Evolutionary conservation across 2,797 vertebrate genomes (phyloP), one percentile per base, ranked within the genome.

Genomic region (Cichlasoma orientale): DNA sequence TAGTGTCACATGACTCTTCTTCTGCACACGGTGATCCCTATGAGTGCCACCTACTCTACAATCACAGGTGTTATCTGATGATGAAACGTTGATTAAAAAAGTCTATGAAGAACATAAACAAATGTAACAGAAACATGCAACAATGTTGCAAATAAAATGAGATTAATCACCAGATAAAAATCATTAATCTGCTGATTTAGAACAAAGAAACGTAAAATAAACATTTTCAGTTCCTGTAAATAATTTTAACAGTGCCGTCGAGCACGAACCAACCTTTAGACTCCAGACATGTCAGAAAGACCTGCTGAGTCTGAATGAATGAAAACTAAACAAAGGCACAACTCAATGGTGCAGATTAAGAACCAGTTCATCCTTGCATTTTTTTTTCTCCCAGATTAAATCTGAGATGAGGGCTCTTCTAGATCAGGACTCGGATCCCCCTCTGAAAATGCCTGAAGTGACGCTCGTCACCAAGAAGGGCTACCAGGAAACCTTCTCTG

Each of bases 341-440:
- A 44, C 5, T 18, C 16, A 47, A 47, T 5, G 16, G 41, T 47
- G 44, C 44, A 47, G 44, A 47, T 47, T 47, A 47, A 18, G 16
- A 47, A 5, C 7, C 9, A 2, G 11, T 56, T 13, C 23, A 9
- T 25, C 41, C 18, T 7, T 4, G 4, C 11, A 14, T 12, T 23
- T 50, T 23, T 31, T 31, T 56, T 29, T 33, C 23, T 9, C 36
- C 36, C 57, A 90, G 86, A 25, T 88, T 1, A 18, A 38, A 14
- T 5, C 25, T 31, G 66, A 66, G 9, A 8, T 84, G 19, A 72
- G 63, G 73, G 7, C 33, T 1, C 11, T 80, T 11, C 13, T 6
- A 1, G 33, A 52, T 4, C 53, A 58, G 75, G 58, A 63, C n/a
- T 4, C 7, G 0, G 41, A 50, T 10, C 77, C 76, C 1, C 85